Percentiles rank a stretch among this genome's conserved stretches.
Evolutionary conservation across 2,113 vertebrate genomes (phyloP).

Genomic region (Machaerirhynchus nigripectus): DNA sequence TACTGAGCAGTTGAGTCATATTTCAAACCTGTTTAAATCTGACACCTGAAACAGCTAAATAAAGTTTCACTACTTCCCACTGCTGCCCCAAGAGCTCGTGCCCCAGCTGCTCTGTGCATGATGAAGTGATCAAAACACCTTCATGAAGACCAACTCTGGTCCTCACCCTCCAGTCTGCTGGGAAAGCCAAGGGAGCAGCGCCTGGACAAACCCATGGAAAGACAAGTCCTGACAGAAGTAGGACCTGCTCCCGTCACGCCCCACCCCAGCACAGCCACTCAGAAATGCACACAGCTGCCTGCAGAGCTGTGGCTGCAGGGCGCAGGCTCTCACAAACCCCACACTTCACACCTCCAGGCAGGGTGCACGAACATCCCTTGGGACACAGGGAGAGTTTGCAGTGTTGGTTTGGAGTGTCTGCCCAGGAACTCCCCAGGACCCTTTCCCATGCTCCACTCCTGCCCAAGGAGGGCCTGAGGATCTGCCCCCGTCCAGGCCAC

Average conservation of each 20-base stretch:
- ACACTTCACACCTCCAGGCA: background rate
- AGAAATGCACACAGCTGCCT: background rate
- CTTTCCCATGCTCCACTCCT: rapidly evolving
- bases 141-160: background rate
- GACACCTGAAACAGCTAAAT: background rate
- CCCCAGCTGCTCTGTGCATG: background rate
- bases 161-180: background rate
- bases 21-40: background rate
- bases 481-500: background rate
- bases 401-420: background rate
- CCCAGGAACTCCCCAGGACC: background rate
- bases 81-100: background rate
- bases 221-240: background rate
- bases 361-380: background rate
- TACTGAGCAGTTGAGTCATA: background rate
- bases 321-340: background rate
- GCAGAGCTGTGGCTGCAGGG: rapidly evolving
- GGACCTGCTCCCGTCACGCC: rapidly evolving
- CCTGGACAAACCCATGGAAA: background rate
- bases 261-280: rapidly evolving
- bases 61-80: background rate
- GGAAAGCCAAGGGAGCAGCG: background rate
- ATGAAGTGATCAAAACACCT: background rate
- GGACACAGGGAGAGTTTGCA: background rate
- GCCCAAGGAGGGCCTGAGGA: background rate